Base-by-base conservation (phyloP, 2,888 invertebrate species). In the Dryobotodes eremita region DNA sequence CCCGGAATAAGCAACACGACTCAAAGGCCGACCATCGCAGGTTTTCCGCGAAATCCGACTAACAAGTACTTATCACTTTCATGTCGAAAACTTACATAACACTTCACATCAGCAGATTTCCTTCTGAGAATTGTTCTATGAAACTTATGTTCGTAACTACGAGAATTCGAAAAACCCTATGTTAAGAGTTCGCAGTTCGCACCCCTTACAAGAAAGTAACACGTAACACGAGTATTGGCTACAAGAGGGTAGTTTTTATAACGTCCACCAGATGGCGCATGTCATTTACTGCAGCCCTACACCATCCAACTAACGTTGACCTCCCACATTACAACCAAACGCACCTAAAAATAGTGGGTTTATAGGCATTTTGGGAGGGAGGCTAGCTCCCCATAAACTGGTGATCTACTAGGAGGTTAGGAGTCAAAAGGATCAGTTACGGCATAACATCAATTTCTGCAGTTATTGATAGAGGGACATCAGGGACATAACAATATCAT, bases 201-300 rank as follows among this genome's bases (percentile, higher is more conserved):
- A 89, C 90, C 95, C 94, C 94, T 94, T 94, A 95, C 95, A 95
- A 94, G 95, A 94, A 95, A 95, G 94, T 95, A 95, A 94, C 94
- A 92, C 93, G 92, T 91, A 92, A 95, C 95, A 95, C 91, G 91
- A 94, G 90, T 94, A 94, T 92, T 93, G 92, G 92, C 91, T 91
- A 92, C 91, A 92, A 93, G 94, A 94, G 96, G 96, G 96, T 94
- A 89, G 94, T 94, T 95, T 96, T 96, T 96, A 96, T 96, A 93
- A 95, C 94, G 90, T 90, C 88, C 93, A 91, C 93, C 96, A 97
- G 95, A 96, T 96, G 96, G 92, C 94, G 95, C 92, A 91, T 95
- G 96, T 96, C 96, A 96, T 95, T 95, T 94, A 93, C 91, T 95
- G 94, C 94, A 95, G 93, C 94, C 94, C 93, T 91, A 83, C 83